Evolutionary conservation across 1,140 invertebrate genomes (phyloP).

Genomic region (Dinothrombium tinctorium): DNA sequence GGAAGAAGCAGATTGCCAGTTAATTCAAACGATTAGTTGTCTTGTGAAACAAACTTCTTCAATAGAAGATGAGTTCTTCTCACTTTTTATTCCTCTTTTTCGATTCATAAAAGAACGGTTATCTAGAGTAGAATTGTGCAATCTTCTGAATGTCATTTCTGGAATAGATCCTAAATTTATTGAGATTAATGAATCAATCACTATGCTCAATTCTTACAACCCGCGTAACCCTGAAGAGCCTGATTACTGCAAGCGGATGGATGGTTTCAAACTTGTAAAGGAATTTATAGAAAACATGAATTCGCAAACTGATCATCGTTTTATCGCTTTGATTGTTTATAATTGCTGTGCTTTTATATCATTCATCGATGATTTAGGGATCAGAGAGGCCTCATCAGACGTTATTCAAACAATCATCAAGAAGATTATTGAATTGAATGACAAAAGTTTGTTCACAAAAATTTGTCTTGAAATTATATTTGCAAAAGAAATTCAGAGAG

Average conservation of each 20-base stretch:
- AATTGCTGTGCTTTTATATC: conserved; percentile 56
- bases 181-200: conserved; percentile 27
- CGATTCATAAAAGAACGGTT: conserved; percentile 15
- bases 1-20: not conserved
- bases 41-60: too few species aligned
- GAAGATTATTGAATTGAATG: conserved; percentile 19
- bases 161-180: conserved; percentile 19
- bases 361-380: conserved; percentile 50
- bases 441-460: conserved; percentile 8
- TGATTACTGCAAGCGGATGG: conserved; percentile 54
- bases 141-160: conserved; percentile 17
- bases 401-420: conserved; percentile 38
- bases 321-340: conserved; percentile 36
- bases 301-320: conserved; percentile 22
- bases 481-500: conserved; percentile 10
- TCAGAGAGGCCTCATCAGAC: conserved; percentile 47
- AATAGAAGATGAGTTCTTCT: conserved; percentile 2
- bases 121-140: conserved; percentile 15
- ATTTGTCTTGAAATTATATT: conserved; percentile 12
- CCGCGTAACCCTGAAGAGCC: conserved; percentile 65
- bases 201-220: conserved; percentile 62
- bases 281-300: conserved; percentile 32
- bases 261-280: conserved; percentile 31
- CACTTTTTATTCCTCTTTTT: conserved; percentile 4
- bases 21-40: not conserved